These are phyloP conservation scores for Platycnemis pennipes DNA, from an alignment of 2,888 invertebrate species.

Conservation along the genomic window DNA sequence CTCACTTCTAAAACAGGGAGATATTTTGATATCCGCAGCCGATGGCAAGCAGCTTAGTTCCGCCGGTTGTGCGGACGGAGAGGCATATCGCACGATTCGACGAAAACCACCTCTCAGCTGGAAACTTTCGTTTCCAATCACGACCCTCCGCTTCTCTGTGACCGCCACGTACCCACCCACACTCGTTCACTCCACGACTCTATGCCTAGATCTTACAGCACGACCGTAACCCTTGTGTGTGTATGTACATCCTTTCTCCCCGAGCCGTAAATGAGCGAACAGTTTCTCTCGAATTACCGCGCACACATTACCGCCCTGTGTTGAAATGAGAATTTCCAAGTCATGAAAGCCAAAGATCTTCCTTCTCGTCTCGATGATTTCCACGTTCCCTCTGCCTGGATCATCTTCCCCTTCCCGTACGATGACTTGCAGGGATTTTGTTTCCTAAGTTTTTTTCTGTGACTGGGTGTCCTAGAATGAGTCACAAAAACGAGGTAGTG, in stretches of 20 bases:
- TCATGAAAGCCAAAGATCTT: neutral
- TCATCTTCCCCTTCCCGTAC: neutral
- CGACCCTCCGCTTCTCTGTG: neutral
- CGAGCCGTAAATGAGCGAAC: neutral
- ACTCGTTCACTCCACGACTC: neutral
- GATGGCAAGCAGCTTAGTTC: neutral
- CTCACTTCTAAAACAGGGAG: neutral
- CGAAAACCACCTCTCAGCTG: neutral
- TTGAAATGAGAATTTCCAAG: neutral
- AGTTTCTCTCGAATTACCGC: neutral
- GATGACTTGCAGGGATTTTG: neutral
- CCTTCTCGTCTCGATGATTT: neutral
- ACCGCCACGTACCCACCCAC: neutral
- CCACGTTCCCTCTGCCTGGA: neutral
- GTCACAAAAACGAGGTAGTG: neutral
- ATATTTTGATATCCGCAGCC: neutral
- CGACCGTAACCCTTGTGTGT: neutral
- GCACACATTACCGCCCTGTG: neutral
- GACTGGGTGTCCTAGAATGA: neutral
- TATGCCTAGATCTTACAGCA: neutral
- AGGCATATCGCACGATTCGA: neutral
- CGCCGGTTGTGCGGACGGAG: neutral
- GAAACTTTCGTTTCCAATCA: neutral
- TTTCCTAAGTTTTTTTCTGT: neutral
- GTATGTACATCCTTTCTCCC: neutral